Conservation (phyloP, 2,888 invertebrate species). For the Synergus laeviventris region DNA sequence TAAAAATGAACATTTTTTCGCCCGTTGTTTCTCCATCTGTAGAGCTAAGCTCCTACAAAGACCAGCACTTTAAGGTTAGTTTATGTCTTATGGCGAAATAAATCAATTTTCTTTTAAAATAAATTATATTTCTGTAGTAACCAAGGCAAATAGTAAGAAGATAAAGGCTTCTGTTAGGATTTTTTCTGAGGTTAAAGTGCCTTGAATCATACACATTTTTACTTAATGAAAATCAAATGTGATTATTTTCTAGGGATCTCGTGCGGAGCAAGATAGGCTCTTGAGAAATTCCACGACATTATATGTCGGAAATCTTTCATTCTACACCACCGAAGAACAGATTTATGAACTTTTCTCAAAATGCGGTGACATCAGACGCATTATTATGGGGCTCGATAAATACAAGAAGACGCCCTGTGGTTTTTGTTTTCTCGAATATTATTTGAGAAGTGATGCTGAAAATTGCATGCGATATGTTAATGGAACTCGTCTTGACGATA, state of each 20-base stretch:
- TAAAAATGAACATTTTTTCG: conserved; percentile 9
- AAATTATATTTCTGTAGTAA: no score
- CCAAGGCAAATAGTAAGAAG: no score
- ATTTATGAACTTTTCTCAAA: conserved; percentile 97
- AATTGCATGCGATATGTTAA: conserved; percentile 94
- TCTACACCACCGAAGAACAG: conserved; percentile 99
- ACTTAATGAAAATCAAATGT: neutral
- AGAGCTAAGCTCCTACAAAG: conserved; percentile 93
- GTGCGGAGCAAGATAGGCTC: conserved; percentile 90
- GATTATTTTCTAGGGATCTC: conserved; percentile 83
- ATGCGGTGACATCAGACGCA: conserved; percentile 95
- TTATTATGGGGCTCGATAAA: conserved; percentile 98
- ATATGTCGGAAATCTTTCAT: conserved; percentile 98
- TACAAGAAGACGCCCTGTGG: conserved; percentile 99
- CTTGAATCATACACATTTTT: neutral
- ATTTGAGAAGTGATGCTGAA: conserved; percentile 85
- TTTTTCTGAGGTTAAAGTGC: no score
- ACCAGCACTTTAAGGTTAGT: conserved; percentile 95
- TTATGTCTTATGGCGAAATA: neutral
- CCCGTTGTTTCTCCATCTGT: conserved; percentile 77
- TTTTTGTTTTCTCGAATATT: conserved; percentile 99
- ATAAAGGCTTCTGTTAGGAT: neutral
- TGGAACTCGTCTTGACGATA: conserved; percentile 96
- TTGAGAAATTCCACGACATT: conserved; percentile 88
- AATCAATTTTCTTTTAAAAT: neutral